Evolutionary conservation across 2,888 invertebrate genomes (phyloP).

Genomic region (Bugula neritina): DNA sequence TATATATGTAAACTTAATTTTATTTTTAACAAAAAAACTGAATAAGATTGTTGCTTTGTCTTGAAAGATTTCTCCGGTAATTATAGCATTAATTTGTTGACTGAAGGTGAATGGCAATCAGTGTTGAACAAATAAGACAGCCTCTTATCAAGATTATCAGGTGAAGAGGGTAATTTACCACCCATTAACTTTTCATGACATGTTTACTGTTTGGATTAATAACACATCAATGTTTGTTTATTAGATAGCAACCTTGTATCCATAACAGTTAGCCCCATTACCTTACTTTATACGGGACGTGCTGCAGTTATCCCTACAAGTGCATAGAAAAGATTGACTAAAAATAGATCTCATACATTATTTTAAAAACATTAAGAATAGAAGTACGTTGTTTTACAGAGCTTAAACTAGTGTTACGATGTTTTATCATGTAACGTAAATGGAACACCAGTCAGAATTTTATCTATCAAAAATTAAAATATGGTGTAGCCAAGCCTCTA

Average conservation of each 20-base stretch:
- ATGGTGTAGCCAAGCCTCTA: too few relatives aligned
- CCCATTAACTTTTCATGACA: background rate
- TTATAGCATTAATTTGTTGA: background rate
- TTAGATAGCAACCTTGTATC: background rate
- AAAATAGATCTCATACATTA: too few relatives aligned
- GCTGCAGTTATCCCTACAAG: background rate
- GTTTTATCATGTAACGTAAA: too few relatives aligned
- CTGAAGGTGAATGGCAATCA: background rate
- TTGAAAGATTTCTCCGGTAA: background rate
- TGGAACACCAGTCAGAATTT: too few relatives aligned
- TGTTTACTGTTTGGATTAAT: slow-evolving; percentile 15
- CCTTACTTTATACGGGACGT: background rate
- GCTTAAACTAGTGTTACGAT: too few relatives aligned
- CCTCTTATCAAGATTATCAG: background rate
- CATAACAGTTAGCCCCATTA: background rate
- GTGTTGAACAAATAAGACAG: background rate
- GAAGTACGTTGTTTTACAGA: too few relatives aligned
- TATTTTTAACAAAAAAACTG: too few relatives aligned
- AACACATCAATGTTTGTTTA: background rate
- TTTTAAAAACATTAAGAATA: too few relatives aligned
- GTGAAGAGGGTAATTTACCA: background rate
- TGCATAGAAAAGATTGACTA: background rate
- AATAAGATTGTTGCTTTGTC: too few relatives aligned
- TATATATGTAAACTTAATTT: too few relatives aligned
- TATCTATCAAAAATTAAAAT: too few relatives aligned